Conservation (phyloP, 2,113 vertebrate genomes). For the Rissa tridactyla region DNA sequence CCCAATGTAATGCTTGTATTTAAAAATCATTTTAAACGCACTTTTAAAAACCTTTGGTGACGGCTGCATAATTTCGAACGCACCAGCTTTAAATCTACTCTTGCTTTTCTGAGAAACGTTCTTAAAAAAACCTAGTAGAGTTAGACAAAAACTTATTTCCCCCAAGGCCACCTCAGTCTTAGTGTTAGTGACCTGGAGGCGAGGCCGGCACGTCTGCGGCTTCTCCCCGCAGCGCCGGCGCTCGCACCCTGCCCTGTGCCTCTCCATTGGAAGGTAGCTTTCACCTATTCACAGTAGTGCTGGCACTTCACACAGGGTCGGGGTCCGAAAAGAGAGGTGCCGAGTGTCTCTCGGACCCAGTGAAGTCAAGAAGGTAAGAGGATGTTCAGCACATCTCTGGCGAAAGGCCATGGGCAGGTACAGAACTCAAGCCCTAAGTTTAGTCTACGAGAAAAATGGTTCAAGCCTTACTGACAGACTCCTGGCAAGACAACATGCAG, state of each 20-base stretch:
- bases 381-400: not conserved
- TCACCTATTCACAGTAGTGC: not conserved
- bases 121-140: not conserved
- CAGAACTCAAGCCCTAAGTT: not conserved
- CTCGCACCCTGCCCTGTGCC: fast-evolving
- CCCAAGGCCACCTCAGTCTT: not conserved
- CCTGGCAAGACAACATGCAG: not conserved
- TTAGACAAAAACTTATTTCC: not conserved
- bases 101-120: not conserved
- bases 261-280: not conserved
- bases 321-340: not conserved
- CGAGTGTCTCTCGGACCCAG: not conserved
- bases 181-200: fast-evolving
- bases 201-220: fast-evolving
- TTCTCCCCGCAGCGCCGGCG: fast-evolving
- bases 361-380: not conserved
- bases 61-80: conserved; percentile 42
- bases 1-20: conserved; percentile 53
- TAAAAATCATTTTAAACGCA: conserved; percentile 56
- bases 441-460: not conserved
- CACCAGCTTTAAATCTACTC: not conserved
- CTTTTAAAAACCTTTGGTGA: conserved; percentile 67
- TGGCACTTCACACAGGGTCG: not conserved
- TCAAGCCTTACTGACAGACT: not conserved
- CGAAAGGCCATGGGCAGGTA: not conserved